A percentile compares a stretch with the other conserved stretches of the same genome.
Conservation (phyloP, 2,797 vertebrate genomes). For the Neostethus bicornis region DNA sequence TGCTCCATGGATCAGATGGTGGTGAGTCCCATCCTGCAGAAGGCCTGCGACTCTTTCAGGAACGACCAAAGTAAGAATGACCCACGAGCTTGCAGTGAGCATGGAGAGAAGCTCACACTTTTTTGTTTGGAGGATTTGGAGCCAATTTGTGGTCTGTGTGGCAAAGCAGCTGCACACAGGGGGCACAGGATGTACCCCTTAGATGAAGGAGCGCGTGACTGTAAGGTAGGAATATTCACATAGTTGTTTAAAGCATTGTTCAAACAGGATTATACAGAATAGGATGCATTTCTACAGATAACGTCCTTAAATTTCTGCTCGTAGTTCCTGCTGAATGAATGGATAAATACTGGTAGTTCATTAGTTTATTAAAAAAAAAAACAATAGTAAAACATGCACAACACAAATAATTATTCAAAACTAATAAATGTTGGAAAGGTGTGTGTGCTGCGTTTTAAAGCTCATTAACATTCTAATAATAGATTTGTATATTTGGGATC, state of each 20-base stretch:
- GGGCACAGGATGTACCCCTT: slow-evolving; percentile 80
- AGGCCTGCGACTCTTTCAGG: slow-evolving; percentile 72
- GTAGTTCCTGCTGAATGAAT: neutral
- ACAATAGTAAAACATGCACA: too few relatives aligned
- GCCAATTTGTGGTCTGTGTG: slow-evolving; percentile 77
- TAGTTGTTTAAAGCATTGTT: slow-evolving; percentile 5
- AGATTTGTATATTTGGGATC: slow-evolving; percentile 73
- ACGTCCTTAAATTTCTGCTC: too few relatives aligned
- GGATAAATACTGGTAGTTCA: too few relatives aligned
- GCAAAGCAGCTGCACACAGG: slow-evolving; percentile 66
- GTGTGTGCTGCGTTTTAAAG: slow-evolving; percentile 50
- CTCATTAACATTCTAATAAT: slow-evolving; percentile 76
- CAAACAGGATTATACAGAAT: too few relatives aligned
- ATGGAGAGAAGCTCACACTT: slow-evolving; percentile 75
- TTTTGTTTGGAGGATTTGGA: slow-evolving; percentile 84
- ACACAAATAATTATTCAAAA: slow-evolving; percentile 11
- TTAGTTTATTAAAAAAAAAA: too few relatives aligned
- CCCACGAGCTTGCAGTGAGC: slow-evolving; percentile 73
- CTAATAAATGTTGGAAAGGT: slow-evolving; percentile 20
- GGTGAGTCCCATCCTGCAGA: slow-evolving; percentile 70
- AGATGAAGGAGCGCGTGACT: slow-evolving; percentile 79
- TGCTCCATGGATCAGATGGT: slow-evolving; percentile 76
- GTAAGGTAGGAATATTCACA: slow-evolving; percentile 76
- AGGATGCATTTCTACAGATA: too few relatives aligned
- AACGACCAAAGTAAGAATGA: slow-evolving; percentile 66